Conservation (phyloP, 1,140 invertebrate genomes). For the Heliconius hewitsoni region DNA sequence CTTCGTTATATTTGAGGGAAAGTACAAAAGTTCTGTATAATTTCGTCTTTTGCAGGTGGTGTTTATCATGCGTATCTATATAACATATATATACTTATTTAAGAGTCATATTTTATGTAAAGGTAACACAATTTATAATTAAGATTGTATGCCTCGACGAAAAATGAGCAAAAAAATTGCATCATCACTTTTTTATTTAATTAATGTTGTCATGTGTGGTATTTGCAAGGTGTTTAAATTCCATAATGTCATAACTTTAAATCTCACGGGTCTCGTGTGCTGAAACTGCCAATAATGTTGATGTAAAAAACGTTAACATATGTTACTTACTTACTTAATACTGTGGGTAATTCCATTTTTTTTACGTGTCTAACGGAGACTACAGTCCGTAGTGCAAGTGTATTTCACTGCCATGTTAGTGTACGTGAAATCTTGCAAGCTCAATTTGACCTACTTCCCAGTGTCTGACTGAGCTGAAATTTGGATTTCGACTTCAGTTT, state of each 20-base stretch:
- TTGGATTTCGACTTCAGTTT: no score
- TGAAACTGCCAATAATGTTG: not conserved
- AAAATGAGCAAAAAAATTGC: not conserved
- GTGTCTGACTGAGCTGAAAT: no score
- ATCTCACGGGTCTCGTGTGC: not conserved
- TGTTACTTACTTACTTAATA: not conserved
- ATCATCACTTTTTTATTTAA: not conserved
- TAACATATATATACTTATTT: not conserved
- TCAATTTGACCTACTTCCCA: no score
- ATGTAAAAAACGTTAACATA: not conserved
- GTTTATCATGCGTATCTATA: not conserved
- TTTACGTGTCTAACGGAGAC: no score
- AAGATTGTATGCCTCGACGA: not conserved
- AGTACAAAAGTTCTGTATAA: not conserved
- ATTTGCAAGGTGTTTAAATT: slow-evolving; percentile 5
- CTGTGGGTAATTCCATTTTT: not conserved
- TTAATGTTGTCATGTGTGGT: not conserved
- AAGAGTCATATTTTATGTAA: not conserved
- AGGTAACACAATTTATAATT: not conserved
- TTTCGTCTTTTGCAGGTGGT: not conserved
- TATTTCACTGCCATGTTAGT: no score
- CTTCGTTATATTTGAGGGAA: not conserved
- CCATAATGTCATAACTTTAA: not conserved
- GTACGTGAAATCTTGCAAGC: no score
- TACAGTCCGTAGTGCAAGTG: no score